phyloP scores from a whole-genome alignment of 1,140 invertebrate genomes.

The Temnothorax longispinosus region DNA sequence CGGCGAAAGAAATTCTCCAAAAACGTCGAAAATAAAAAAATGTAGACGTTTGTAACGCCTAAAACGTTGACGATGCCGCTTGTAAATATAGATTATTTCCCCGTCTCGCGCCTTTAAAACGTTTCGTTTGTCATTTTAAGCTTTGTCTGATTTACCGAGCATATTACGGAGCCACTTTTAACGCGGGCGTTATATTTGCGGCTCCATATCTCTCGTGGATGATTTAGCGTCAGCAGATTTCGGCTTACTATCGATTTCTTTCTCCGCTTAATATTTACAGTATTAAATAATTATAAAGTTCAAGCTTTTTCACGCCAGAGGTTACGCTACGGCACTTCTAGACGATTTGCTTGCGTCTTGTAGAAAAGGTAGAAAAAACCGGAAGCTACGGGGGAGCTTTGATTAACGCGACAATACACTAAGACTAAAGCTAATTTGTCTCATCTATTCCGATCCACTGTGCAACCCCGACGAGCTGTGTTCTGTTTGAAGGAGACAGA shows the following conservation, averaged over 20 bases:
- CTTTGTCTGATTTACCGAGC: neutral
- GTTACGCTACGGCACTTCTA: neutral
- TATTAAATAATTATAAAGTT: constrained; percentile 18
- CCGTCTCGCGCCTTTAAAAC: neutral
- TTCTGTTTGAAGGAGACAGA: constrained; percentile 7
- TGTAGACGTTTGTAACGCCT: neutral
- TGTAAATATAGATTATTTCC: neutral
- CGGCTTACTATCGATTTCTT: neutral
- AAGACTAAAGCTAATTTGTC: neutral
- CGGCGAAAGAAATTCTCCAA: neutral
- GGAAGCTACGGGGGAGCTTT: neutral
- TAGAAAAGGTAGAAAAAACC: constrained; percentile 44
- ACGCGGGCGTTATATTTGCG: neutral
- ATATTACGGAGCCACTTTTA: neutral
- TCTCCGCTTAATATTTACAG: neutral
- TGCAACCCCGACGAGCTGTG: neutral
- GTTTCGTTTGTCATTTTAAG: neutral
- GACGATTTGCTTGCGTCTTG: neutral
- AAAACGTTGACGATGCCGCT: neutral
- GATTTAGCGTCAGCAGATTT: neutral
- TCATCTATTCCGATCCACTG: neutral
- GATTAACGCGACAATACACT: neutral
- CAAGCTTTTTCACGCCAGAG: neutral
- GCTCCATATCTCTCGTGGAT: neutral
- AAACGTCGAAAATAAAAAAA: neutral